Evolutionary conservation across 37 sponge, comb jelly and placozoan genomes (phyloP).

Genomic region (Eunapius fragilis): DNA sequence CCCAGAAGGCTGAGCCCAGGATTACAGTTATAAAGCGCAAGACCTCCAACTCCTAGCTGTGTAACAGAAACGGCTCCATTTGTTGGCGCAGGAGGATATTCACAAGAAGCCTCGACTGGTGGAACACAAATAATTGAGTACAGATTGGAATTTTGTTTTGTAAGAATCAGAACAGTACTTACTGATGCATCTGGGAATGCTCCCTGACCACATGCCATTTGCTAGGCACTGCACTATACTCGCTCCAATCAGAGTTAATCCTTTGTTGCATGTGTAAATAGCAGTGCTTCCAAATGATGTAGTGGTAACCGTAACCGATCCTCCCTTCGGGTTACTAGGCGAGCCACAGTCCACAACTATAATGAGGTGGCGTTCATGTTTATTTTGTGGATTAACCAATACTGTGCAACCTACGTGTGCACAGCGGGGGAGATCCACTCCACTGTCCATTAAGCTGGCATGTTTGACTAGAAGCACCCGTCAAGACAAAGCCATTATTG

Average conservation of each 20-base stretch:
- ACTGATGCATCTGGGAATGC: slow-evolving; percentile 42
- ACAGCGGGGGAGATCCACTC: slow-evolving; percentile 29
- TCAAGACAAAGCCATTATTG: neutral
- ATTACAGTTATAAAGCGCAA: neutral
- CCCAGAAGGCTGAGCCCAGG: no score
- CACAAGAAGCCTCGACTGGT: no score
- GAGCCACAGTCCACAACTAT: slow-evolving; percentile 29
- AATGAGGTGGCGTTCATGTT: neutral
- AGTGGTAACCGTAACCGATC: neutral
- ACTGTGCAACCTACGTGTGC: slow-evolving; percentile 11
- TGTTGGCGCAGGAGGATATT: no score
- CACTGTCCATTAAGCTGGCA: slow-evolving; percentile 44
- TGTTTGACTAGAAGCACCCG: neutral
- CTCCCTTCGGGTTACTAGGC: slow-evolving; percentile 10
- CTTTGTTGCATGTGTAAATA: slow-evolving; percentile 50
- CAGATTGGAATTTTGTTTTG: no score
- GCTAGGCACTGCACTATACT: slow-evolving; percentile 13
- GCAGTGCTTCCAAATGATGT: slow-evolving; percentile 13
- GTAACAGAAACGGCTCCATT: no score
- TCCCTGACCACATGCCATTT: slow-evolving; percentile 30
- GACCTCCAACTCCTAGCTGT: neutral
- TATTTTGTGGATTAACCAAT: no score
- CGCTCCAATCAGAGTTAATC: slow-evolving; percentile 33
- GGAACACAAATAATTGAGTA: no score
- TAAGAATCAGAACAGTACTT: no score